These are phyloP conservation scores for Drosophila bocqueti DNA, from an alignment of 1,140 invertebrate species.

Conservation along the genomic window DNA sequence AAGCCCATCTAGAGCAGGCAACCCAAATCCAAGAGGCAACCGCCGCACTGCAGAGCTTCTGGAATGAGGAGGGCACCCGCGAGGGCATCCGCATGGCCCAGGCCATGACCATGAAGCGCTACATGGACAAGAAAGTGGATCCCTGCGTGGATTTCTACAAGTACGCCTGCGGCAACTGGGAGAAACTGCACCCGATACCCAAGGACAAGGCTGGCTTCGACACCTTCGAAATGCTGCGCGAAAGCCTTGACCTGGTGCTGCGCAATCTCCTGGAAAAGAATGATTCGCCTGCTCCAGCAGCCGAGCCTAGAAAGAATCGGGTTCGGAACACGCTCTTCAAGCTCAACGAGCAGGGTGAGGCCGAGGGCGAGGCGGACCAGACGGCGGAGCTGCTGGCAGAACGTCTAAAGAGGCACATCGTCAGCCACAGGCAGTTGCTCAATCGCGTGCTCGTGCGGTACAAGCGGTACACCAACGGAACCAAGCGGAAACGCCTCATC, in stretches of 20 bases:
- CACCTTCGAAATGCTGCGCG: constrained; percentile 92
- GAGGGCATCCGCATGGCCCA: constrained; percentile 86
- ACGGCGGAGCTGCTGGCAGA: constrained; percentile 43
- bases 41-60: constrained; percentile 85
- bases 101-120: constrained; percentile 89
- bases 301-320: constrained; percentile 39
- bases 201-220: constrained; percentile 93
- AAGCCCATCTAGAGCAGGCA: background rate
- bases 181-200: constrained; percentile 92
- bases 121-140: constrained; percentile 91
- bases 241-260: constrained; percentile 90
- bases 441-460: constrained; percentile 66
- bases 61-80: constrained; percentile 86
- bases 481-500: constrained; percentile 60
- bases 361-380: constrained; percentile 49
- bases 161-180: constrained; percentile 96
- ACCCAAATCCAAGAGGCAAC: constrained; percentile 35
- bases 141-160: constrained; percentile 97
- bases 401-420: constrained; percentile 59
- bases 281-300: background rate
- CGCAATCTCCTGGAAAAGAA: constrained; percentile 88
- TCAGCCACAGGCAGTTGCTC: constrained; percentile 58
- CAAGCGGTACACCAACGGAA: constrained; percentile 57
- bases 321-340: constrained; percentile 58
- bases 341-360: constrained; percentile 52